Percentiles rank a stretch among this genome's conserved stretches.
Conservation (phyloP, 1,140 invertebrate genomes). For the Cotesia chilonis region DNA sequence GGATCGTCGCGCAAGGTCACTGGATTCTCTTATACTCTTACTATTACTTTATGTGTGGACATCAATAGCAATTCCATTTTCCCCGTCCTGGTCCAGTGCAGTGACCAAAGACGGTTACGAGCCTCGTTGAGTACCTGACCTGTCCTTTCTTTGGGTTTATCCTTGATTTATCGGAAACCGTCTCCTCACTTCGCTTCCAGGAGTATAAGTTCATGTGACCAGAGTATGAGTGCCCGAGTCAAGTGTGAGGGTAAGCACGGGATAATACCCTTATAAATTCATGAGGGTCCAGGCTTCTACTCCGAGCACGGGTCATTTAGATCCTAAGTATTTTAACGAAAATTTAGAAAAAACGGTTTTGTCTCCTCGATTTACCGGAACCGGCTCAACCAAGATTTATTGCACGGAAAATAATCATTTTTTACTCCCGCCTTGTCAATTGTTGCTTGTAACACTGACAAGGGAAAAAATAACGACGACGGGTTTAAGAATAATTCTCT, state of each 20-base stretch:
- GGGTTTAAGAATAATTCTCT: no score
- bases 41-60: slow-evolving; percentile 1
- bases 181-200: slow-evolving; percentile 23
- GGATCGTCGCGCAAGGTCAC: slow-evolving; percentile 31
- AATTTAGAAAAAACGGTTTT: slow-evolving; percentile 14
- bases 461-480: no score
- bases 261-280: slow-evolving; percentile 58
- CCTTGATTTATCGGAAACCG: slow-evolving; percentile 51
- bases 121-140: slow-evolving; percentile 39
- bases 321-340: slow-evolving; percentile 24
- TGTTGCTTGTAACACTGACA: no score
- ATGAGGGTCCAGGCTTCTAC: slow-evolving; percentile 39
- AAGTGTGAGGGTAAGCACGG: not conserved
- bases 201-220: slow-evolving; percentile 1
- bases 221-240: no score
- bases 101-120: slow-evolving; percentile 35
- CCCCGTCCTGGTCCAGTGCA: not conserved
- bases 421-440: no score
- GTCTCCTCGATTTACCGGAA: slow-evolving; percentile 1
- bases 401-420: no score
- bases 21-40: not conserved
- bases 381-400: not conserved
- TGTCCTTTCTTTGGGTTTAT: slow-evolving; percentile 39
- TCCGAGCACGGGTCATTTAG: slow-evolving; percentile 42
- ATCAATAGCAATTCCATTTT: slow-evolving; percentile 13